These are phyloP conservation scores for Halcyon senegalensis DNA, from an alignment of 2,113 vertebrate species.

Conservation along the genomic window DNA sequence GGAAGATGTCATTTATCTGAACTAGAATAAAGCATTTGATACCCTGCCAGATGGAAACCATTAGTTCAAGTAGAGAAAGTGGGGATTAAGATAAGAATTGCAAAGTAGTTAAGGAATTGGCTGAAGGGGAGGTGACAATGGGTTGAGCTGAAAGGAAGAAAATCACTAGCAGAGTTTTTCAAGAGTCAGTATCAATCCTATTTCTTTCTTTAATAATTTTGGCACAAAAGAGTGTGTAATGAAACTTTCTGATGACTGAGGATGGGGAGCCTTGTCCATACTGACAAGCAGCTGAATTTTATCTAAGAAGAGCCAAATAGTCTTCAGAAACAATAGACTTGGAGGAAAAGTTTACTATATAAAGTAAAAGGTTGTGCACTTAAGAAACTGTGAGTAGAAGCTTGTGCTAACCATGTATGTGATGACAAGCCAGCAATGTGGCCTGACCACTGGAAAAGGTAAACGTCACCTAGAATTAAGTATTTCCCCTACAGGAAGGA, in stretches of 20 bases:
- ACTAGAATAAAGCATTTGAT: slow-evolving; percentile 39
- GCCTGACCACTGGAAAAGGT: not conserved
- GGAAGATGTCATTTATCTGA: slow-evolving; percentile 56
- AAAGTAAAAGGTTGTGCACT: not conserved
- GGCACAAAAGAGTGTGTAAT: not conserved
- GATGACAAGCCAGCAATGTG: not conserved
- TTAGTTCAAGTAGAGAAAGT: slow-evolving; percentile 58
- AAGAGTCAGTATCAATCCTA: not conserved
- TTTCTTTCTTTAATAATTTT: not conserved
- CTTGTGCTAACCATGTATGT: not conserved
- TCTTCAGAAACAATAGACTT: not conserved
- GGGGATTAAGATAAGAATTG: slow-evolving; percentile 66
- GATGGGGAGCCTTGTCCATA: not conserved
- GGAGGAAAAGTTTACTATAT: not conserved
- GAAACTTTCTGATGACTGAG: not conserved
- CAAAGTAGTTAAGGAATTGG: slow-evolving; percentile 44
- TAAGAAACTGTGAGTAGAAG: not conserved
- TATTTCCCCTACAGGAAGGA: not conserved
- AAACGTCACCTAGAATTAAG: not conserved
- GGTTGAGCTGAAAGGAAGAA: slow-evolving; percentile 29
- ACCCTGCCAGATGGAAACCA: slow-evolving; percentile 56
- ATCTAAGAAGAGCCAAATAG: not conserved
- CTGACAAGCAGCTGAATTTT: not conserved
- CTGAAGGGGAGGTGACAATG: slow-evolving; percentile 36
- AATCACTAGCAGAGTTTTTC: slow-evolving; percentile 1